phyloP scores from a whole-genome alignment of 2,888 invertebrate genomes.

The Drosophila austrosaltans region DNA sequence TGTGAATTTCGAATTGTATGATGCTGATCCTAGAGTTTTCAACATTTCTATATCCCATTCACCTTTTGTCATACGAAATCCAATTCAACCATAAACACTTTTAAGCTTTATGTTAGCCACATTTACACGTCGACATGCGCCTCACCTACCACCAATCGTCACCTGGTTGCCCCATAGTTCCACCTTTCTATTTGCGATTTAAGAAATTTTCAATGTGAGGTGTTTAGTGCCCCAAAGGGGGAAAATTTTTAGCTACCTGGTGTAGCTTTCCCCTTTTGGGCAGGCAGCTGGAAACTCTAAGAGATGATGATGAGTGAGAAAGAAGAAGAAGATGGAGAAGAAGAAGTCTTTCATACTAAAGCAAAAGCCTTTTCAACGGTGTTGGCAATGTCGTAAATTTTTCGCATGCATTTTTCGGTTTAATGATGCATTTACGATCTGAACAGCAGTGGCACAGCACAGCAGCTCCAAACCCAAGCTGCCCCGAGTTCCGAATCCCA shows the following conservation, averaged over 20 bases:
- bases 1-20: background rate
- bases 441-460: slow-evolving; percentile 59
- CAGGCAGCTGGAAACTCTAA: slow-evolving; percentile 22
- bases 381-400: slow-evolving; percentile 76
- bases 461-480: slow-evolving; percentile 41
- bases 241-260: slow-evolving; percentile 60
- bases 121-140: slow-evolving; percentile 66
- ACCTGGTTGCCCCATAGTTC: background rate
- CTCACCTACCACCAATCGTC: slow-evolving; percentile 52
- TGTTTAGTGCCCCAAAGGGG: slow-evolving; percentile 60
- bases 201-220: slow-evolving; percentile 50
- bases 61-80: slow-evolving; percentile 15
- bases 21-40: background rate
- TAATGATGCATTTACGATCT: slow-evolving; percentile 81
- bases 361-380: slow-evolving; percentile 56
- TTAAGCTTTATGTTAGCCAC: slow-evolving; percentile 70
- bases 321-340: background rate
- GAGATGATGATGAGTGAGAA: background rate
- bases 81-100: slow-evolving; percentile 69
- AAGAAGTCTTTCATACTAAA: slow-evolving; percentile 10
- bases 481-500: background rate
- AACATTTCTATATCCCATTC: background rate
- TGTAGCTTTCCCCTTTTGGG: slow-evolving; percentile 38
- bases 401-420: slow-evolving; percentile 78
- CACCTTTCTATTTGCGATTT: slow-evolving; percentile 25